Percentiles rank a stretch among this genome's conserved stretches.
Evolutionary conservation across 2,113 vertebrate species (phyloP).

Genomic region (Baryphthengus martii): DNA sequence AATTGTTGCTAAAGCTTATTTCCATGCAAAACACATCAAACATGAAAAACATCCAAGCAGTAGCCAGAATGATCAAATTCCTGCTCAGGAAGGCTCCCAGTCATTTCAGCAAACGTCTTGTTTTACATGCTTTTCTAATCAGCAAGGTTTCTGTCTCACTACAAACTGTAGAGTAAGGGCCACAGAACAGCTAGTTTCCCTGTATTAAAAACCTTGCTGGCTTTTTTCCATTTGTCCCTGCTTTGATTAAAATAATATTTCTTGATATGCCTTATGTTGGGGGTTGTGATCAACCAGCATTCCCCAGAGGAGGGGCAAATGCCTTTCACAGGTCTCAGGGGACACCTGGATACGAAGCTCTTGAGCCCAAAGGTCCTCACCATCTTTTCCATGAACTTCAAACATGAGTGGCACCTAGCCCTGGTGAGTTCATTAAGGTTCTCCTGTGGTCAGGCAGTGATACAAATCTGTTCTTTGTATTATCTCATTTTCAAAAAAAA

Average conservation of each 20-base stretch:
- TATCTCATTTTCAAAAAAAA: not conserved
- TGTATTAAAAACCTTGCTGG: not conserved
- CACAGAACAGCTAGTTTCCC: not conserved
- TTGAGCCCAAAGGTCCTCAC: not conserved
- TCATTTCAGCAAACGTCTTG: not conserved
- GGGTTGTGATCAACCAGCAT: not conserved
- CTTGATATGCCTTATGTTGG: not conserved
- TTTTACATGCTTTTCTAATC: not conserved
- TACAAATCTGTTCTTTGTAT: not conserved
- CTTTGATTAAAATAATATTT: not conserved
- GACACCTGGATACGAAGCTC: not conserved
- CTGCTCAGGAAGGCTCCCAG: not conserved
- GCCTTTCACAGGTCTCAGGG: not conserved
- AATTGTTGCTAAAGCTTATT: conserved; percentile 28
- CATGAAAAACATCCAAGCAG: not conserved
- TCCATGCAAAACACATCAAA: conserved; percentile 11
- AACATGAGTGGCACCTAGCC: not conserved
- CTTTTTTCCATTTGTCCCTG: not conserved
- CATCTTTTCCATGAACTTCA: not conserved
- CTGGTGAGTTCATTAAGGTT: not conserved
- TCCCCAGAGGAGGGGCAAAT: not conserved
- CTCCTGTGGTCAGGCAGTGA: not conserved
- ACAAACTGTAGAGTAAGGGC: not conserved
- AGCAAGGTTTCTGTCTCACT: not conserved
- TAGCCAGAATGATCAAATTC: not conserved